Evolutionary conservation across 35 echinoderm and acorn worm species (phyloP).

Genomic region (Heliocidaris tuberculata): DNA sequence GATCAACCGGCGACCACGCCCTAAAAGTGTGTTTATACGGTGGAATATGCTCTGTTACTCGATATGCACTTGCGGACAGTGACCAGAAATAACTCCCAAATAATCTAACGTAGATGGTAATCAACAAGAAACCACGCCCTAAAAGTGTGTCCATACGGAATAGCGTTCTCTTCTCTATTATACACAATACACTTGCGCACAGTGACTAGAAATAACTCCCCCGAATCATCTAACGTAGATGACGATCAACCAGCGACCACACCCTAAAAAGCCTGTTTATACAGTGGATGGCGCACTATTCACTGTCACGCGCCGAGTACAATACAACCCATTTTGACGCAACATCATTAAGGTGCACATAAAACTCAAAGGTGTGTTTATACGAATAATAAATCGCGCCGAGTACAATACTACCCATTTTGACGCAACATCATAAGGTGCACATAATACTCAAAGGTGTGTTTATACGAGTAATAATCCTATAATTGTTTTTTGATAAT

Average conservation of each 20-base stretch:
- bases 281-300: neutral
- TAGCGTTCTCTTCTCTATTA: too few species aligned
- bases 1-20: too few species aligned
- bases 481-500: neutral
- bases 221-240: too few species aligned
- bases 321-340: neutral
- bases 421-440: neutral
- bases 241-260: neutral
- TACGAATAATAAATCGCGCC: neutral
- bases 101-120: neutral
- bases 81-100: too few species aligned
- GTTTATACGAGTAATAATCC: neutral
- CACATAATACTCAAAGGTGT: neutral
- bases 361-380: neutral
- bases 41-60: too few species aligned
- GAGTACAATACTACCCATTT: too few species aligned
- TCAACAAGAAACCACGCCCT: neutral
- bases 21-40: too few species aligned
- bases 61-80: too few species aligned
- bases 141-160: neutral
- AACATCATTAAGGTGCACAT: neutral
- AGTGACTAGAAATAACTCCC: too few species aligned
- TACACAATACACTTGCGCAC: too few species aligned
- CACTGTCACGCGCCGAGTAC: neutral
- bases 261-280: neutral